A percentile compares a stretch with the other conserved stretches of the same genome.
These are phyloP conservation scores for Heterotis niloticus DNA, from an alignment of 2,113 vertebrate species.

Conservation along the genomic window DNA sequence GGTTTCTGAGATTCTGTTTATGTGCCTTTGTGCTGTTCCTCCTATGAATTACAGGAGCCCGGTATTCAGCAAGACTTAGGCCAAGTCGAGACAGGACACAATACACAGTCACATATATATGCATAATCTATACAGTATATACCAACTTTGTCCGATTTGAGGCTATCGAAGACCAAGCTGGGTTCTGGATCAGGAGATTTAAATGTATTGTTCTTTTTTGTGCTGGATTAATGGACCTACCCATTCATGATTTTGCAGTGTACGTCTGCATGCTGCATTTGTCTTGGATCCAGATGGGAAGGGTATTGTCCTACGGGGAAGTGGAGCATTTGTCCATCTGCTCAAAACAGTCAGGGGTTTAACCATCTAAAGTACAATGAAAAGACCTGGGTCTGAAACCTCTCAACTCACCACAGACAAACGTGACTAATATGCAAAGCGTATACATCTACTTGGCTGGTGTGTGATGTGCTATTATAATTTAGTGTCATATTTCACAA, in stretches of 20 bases:
- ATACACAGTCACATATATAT: no score
- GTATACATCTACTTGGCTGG: background rate
- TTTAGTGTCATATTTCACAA: slow-evolving; percentile 10
- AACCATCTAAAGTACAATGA: background rate
- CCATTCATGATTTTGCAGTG: background rate
- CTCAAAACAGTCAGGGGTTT: background rate
- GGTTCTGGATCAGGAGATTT: background rate
- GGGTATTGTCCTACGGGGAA: slow-evolving; percentile 10
- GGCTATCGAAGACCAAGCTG: background rate
- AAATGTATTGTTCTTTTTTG: background rate
- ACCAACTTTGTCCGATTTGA: background rate
- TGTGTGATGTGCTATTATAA: background rate
- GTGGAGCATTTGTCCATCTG: background rate
- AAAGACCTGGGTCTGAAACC: background rate
- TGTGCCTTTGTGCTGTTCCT: no score
- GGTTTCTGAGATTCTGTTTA: no score
- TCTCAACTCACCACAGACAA: background rate
- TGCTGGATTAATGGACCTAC: background rate
- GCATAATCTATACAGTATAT: no score
- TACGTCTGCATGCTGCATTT: background rate
- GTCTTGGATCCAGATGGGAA: slow-evolving; percentile 6
- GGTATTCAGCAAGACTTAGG: background rate
- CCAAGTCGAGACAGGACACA: background rate
- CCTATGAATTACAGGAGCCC: background rate
- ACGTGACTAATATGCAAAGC: background rate